Evolutionary conservation across 1,140 invertebrate genomes (phyloP).

Genomic region (Dreissena rostriformis): DNA sequence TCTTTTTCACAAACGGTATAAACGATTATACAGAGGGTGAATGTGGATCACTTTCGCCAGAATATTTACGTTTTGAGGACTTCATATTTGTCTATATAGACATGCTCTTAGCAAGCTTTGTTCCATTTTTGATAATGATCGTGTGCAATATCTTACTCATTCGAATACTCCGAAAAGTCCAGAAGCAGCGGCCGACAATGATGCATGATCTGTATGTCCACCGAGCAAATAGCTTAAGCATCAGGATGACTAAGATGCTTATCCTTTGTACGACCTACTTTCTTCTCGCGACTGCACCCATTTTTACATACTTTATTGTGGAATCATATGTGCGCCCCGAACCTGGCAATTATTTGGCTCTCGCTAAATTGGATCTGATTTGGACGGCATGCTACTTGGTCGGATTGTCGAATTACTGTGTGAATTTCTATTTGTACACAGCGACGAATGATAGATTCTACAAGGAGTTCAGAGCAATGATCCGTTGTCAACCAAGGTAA

Average conservation of each 20-base stretch:
- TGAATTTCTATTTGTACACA: slow-evolving; percentile 93
- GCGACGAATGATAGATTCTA: slow-evolving; percentile 91
- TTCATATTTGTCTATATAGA: slow-evolving; percentile 66
- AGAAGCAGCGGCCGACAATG: slow-evolving; percentile 25
- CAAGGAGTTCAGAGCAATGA: slow-evolving; percentile 75
- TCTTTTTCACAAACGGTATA: slow-evolving; percentile 68
- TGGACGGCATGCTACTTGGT: slow-evolving; percentile 85
- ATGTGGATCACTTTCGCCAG: slow-evolving; percentile 32
- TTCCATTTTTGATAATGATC: slow-evolving; percentile 65
- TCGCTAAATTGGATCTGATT: slow-evolving; percentile 71
- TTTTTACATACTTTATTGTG: slow-evolving; percentile 68
- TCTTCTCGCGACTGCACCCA: slow-evolving; percentile 67
- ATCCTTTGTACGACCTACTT: slow-evolving; percentile 67
- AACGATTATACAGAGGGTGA: slow-evolving; percentile 22
- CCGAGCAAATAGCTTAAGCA: slow-evolving; percentile 36
- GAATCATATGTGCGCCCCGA: slow-evolving; percentile 53
- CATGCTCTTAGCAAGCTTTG: slow-evolving; percentile 55
- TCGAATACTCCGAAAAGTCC: slow-evolving; percentile 25
- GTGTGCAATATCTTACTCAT: slow-evolving; percentile 64
- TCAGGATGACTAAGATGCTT: slow-evolving; percentile 65
- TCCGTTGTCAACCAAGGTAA: slow-evolving; percentile 40
- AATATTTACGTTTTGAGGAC: slow-evolving; percentile 62
- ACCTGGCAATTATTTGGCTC: neutral
- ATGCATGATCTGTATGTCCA: slow-evolving; percentile 23
- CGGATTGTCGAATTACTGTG: slow-evolving; percentile 91